These are phyloP conservation scores for Platorchestia sp. DNA, from an alignment of 1,140 invertebrate genomes.

Conservation along the genomic window DNA sequence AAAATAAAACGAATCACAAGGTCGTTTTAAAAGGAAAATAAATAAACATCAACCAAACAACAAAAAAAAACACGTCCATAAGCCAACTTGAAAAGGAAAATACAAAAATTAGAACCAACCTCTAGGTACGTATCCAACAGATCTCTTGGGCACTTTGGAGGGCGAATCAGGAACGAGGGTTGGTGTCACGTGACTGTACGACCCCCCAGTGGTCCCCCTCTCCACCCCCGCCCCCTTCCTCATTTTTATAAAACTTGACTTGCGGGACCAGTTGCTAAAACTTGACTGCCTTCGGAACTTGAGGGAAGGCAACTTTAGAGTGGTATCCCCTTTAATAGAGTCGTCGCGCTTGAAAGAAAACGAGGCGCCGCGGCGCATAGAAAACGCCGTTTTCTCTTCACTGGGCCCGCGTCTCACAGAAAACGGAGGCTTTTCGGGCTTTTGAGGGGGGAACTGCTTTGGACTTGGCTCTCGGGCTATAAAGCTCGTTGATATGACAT, in stretches of 20 bases:
- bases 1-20: too few relatives aligned
- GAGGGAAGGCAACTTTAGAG: slow-evolving; percentile 9
- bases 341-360: slow-evolving; percentile 38
- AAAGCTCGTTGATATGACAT: slow-evolving; percentile 17
- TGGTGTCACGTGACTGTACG: slow-evolving; percentile 13
- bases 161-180: slow-evolving; percentile 10
- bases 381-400: slow-evolving; percentile 15
- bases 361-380: slow-evolving; percentile 18
- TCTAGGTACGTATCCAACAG: slow-evolving; percentile 2
- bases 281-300: slow-evolving; percentile 35
- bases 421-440: slow-evolving; percentile 10
- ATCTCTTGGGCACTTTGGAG: background rate
- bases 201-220: background rate
- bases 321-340: background rate
- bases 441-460: slow-evolving; percentile 5
- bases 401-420: background rate
- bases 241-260: slow-evolving; percentile 28
- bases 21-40: too few relatives aligned
- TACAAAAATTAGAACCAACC: background rate
- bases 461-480: background rate
- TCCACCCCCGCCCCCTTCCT: background rate
- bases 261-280: slow-evolving; percentile 19
- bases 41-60: too few relatives aligned
- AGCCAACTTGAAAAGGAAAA: too few relatives aligned
- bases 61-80: too few relatives aligned